Evolutionary conservation across 2,113 vertebrate species (phyloP).

Genomic region (Eublepharis macularius): DNA sequence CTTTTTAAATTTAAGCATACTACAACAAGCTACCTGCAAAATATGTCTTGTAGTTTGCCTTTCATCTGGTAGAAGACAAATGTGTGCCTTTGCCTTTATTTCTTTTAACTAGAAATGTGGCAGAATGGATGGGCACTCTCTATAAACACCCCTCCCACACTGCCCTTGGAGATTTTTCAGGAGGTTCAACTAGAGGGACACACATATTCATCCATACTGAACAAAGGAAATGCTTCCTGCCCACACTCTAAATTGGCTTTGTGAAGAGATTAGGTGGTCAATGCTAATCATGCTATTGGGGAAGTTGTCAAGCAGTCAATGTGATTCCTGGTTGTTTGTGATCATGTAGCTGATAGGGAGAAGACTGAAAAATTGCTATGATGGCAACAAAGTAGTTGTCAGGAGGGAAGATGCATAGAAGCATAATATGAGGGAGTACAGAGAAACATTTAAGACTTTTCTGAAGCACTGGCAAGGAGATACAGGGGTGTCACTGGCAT

Average conservation of each 20-base stretch:
- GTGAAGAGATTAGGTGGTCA: background rate
- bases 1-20: background rate
- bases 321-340: too few species aligned
- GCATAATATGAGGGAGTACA: background rate
- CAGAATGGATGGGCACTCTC: too few species aligned
- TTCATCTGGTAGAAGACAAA: background rate
- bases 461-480: background rate
- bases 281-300: too few species aligned
- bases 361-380: background rate
- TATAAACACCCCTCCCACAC: background rate
- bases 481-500: too few species aligned
- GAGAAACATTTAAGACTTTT: background rate
- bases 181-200: too few species aligned
- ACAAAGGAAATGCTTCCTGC: background rate
- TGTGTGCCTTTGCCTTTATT: background rate
- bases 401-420: background rate
- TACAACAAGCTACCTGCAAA: too few species aligned
- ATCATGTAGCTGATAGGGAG: too few species aligned
- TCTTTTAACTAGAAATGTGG: background rate
- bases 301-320: too few species aligned
- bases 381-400: background rate
- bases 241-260: background rate
- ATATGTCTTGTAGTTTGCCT: background rate
- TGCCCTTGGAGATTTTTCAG: too few species aligned
- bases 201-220: background rate